Evolutionary conservation across 2,797 vertebrate genomes (phyloP).

Genomic region (Myripristis jacobus): DNA sequence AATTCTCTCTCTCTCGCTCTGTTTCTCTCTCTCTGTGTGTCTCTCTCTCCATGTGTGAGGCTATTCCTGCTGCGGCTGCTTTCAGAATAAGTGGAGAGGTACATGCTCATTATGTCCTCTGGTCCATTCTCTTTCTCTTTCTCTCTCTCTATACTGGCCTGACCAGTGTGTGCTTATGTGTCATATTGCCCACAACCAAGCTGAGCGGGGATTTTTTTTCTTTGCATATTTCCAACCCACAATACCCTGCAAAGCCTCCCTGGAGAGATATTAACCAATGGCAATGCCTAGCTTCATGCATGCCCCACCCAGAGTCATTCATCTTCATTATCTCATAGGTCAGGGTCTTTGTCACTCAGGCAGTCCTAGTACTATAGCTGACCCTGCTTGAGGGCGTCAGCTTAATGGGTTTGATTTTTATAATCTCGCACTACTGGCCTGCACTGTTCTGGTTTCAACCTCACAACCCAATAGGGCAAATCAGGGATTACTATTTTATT

Average conservation of each 20-base stretch:
- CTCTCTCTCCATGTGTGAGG: background rate
- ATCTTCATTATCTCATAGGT: conserved; percentile 63
- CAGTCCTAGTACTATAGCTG: conserved; percentile 42
- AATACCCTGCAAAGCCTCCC: conserved; percentile 37
- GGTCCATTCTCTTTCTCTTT: conserved; percentile 8
- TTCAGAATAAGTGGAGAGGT: conserved; percentile 9
- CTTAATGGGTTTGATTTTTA: conserved; percentile 45
- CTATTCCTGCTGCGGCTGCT: background rate
- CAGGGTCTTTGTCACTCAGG: conserved; percentile 62
- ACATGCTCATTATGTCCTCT: conserved; percentile 14
- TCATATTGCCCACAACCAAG: conserved; percentile 11
- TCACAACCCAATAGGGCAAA: background rate
- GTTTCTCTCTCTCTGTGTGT: background rate
- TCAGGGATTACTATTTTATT: background rate
- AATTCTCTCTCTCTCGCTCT: background rate
- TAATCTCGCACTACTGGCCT: conserved; percentile 34
- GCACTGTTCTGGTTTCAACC: conserved; percentile 31
- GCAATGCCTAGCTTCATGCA: conserved; percentile 11
- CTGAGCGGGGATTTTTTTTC: conserved; percentile 30
- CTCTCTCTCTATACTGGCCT: background rate
- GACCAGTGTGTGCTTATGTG: background rate
- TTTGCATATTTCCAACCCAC: conserved; percentile 39
- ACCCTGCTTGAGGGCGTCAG: conserved; percentile 34
- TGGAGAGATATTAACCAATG: conserved; percentile 50
- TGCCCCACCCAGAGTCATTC: conserved; percentile 55